Conservation (phyloP, 2,888 invertebrate species). For the Actias luna region DNA sequence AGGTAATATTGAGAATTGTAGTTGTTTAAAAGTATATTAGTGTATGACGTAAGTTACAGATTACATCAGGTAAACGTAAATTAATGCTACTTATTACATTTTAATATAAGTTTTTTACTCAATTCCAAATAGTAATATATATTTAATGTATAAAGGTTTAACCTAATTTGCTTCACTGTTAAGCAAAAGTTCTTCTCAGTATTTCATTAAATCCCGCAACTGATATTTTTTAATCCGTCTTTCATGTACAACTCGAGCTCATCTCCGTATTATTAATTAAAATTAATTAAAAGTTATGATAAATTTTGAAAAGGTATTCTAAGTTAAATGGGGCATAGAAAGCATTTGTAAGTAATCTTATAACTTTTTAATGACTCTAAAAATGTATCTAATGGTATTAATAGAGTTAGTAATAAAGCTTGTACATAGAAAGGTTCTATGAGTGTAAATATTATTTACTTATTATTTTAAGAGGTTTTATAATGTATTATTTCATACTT, state of each 20-base stretch:
- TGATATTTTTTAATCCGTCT: neutral
- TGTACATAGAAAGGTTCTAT: neutral
- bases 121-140: neutral
- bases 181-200: neutral
- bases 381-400: neutral
- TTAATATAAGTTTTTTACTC: neutral
- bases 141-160: too few relatives aligned
- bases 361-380: neutral
- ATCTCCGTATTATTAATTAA: neutral
- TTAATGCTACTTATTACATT: neutral
- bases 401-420: neutral
- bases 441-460: constrained; percentile 5
- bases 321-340: neutral
- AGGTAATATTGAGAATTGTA: neutral
- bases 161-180: neutral
- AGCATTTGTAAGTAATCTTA: neutral
- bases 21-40: neutral
- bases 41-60: neutral
- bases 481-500: neutral
- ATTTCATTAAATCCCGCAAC: neutral
- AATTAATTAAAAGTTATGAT: too few relatives aligned
- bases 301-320: too few relatives aligned
- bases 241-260: neutral
- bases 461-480: constrained; percentile 8
- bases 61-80: neutral